Base-by-base conservation (phyloP, 2,797 vertebrate genomes). In the Epinephelus malabaricus region DNA sequence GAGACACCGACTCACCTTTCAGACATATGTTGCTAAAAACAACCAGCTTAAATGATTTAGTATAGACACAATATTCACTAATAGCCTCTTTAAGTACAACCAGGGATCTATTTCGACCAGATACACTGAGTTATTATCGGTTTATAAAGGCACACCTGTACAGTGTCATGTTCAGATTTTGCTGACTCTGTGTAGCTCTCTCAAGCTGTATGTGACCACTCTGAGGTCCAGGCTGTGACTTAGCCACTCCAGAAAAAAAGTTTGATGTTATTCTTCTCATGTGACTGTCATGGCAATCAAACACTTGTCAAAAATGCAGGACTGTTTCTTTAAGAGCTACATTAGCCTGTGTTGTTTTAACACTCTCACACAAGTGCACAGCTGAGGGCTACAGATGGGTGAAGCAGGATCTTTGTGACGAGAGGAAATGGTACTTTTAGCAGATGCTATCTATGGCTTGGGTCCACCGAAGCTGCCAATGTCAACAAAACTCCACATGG, bases 11-110 rank as follows among this genome's bases (percentile, higher is more conserved):
- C 60, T 69, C 27, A 58, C 30, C 50, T 66, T 34, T 50, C 56
- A 67, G 56, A 47, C 65, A 65, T n/a, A 18, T 17, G 72, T 15
- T 72, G 19, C 62, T 21, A 69, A 55, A 74, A 78, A 83, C 73
- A 72, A 72, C 56, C 30, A 51, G 73, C 47, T 76, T 80, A 69
- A 47, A 40, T 59, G 45, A 72, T 55, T 71, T 34, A 45, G 15
- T 38, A 68, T 12, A 11, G 43, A 45, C 49, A 66, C 3, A 63
- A 43, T 18, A n/a, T 46, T 47, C 21, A 17, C 19, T 68, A 68
- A 68, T 17, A 68, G 10, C 19, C 15, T 62, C n/a, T 75, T 2
- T 15, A 11, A 40, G 38, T 25, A 30, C 11, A 55, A 77, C 30
- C 30, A 27, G 4, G 21, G 46, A 51, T 8, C 55, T 25, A n/a